These are phyloP conservation scores for Idaea straminata DNA, from an alignment of 2,888 invertebrate genomes.

Conservation along the genomic window DNA sequence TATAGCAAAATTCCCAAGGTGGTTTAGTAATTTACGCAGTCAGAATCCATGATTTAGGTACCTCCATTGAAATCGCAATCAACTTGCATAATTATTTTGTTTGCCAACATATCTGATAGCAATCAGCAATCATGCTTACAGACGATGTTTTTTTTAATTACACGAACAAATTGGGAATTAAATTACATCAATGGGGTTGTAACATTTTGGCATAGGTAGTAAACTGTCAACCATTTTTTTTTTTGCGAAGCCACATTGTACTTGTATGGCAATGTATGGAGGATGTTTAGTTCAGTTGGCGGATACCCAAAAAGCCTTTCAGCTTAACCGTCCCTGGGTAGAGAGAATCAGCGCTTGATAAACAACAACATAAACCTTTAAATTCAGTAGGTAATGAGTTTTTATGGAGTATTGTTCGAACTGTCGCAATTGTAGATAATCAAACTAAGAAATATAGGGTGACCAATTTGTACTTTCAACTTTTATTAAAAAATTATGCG, in stretches of 20 bases:
- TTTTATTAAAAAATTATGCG: too few relatives aligned
- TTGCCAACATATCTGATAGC: neutral
- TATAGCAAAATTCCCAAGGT: neutral
- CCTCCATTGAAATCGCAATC: neutral
- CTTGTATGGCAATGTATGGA: too few relatives aligned
- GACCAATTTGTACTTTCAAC: too few relatives aligned
- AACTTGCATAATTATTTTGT: neutral
- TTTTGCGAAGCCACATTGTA: too few relatives aligned
- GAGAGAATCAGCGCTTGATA: neutral
- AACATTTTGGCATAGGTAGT: too few relatives aligned
- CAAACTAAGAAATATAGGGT: too few relatives aligned
- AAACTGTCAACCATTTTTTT: too few relatives aligned
- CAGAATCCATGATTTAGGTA: neutral
- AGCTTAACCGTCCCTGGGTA: too few relatives aligned
- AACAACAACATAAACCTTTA: neutral
- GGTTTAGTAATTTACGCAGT: neutral
- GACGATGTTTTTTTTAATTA: neutral
- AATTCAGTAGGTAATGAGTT: neutral
- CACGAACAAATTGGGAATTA: neutral
- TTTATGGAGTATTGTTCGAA: too few relatives aligned
- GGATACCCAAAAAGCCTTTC: too few relatives aligned
- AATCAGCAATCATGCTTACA: conserved; percentile 1
- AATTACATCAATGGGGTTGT: neutral
- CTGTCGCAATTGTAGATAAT: too few relatives aligned
- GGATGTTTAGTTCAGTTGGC: too few relatives aligned